Base-by-base conservation (phyloP, 2,797 vertebrate genomes). In the Microctenopoma steveboyesi region DNA sequence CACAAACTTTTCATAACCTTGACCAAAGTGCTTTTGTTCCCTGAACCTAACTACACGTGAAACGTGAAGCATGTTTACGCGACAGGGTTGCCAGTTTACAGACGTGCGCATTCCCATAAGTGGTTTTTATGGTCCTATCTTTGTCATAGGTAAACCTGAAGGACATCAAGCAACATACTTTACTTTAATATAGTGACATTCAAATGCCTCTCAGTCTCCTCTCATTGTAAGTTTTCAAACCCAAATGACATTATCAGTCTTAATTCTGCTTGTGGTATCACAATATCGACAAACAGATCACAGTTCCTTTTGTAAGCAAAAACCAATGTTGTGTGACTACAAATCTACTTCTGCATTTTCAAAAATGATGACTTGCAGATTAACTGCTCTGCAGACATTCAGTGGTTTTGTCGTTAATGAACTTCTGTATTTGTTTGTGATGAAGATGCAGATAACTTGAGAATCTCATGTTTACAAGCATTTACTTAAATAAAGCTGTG, bases 401-500 rank as follows among this genome's bases (percentile, higher is more conserved):
- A 33, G 10, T 43, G 16, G 5, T 55, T 64, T 59, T 72, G 57
- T 30, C 37, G 53, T 14, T 4, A 13, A 64, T 60, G 7, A 63
- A 48, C 33, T 58, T 76, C 5, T 15, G 53, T 58, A 45, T 9
- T 25, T 47, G 28, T 13, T 13, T 14, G 28, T 47, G n/a, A 55
- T 14, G 28, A 30, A 39, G 22, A 43, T 45, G 5, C 64, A 57
- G 43, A 62, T 43, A 7, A 72, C n/a, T 72, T 67, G 30, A 76
- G 8, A 52, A 27, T n/a, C 18, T 25, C 61, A 57, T 69, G 67
- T 87, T 88, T 86, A 83, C 79, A 75, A 52, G 27, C 7, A 14
- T 72, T 63, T 56, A 71, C 49, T 75, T 62, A 4, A 64, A 4
- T 22, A 45, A 71, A 74, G 64, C 60, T 72, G 52, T 40, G 78